Percentiles rank a stretch among this genome's conserved stretches.
These are phyloP conservation scores for Sternotherus odoratus DNA, from an alignment of 2,797 vertebrate genomes.

Conservation along the genomic window DNA sequence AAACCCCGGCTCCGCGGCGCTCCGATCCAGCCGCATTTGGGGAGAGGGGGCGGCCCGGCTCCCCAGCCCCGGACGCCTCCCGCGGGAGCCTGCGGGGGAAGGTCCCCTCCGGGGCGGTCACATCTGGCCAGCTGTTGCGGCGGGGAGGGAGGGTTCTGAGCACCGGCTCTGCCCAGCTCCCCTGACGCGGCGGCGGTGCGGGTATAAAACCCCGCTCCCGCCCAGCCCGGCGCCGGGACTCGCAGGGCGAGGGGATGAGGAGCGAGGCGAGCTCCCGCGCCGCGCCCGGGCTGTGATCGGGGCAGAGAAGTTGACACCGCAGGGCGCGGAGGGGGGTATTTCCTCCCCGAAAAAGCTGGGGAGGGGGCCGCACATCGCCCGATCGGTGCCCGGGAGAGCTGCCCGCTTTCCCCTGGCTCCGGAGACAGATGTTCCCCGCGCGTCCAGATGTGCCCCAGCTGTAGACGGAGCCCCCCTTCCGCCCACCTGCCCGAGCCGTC, in stretches of 20 bases:
- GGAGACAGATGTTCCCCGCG: neutral
- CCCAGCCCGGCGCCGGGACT: neutral
- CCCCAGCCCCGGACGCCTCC: neutral
- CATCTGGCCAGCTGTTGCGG: neutral
- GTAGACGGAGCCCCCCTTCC: neutral
- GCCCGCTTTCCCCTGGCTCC: neutral
- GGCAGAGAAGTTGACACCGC: too few species aligned
- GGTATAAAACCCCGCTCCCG: neutral
- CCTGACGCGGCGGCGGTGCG: conserved; percentile 9
- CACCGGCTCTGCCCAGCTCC: conserved; percentile 24
- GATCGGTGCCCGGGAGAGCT: too few species aligned
- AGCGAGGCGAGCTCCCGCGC: too few species aligned
- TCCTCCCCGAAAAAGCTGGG: too few species aligned
- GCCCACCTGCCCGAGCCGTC: neutral
- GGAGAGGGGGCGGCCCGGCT: neutral
- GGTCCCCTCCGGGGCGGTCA: neutral
- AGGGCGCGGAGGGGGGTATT: too few species aligned
- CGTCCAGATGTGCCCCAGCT: neutral
- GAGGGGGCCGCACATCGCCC: too few species aligned
- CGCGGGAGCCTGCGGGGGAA: neutral
- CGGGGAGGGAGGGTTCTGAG: neutral
- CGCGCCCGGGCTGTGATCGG: too few species aligned
- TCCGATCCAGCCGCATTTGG: neutral
- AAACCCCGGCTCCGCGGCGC: neutral
- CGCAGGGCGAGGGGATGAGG: neutral